Evolutionary conservation across 2,888 invertebrate genomes (phyloP).

Genomic region (Parnassius smintheus): DNA sequence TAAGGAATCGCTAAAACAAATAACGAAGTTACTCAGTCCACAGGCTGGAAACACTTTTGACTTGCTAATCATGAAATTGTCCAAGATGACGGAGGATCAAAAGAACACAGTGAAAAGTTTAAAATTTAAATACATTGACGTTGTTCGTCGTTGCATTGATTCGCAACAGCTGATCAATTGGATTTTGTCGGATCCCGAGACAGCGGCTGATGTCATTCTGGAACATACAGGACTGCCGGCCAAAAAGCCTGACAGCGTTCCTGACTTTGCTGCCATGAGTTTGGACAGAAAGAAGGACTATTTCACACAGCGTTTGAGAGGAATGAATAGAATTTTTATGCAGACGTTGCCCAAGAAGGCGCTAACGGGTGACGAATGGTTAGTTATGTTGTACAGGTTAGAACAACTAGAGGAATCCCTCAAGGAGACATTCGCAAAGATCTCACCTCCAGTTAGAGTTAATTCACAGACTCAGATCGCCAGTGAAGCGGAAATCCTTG

Average conservation of each 20-base stretch:
- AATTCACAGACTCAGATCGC: constrained; percentile 35
- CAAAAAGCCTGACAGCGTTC: constrained; percentile 46
- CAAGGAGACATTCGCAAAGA: constrained; percentile 55
- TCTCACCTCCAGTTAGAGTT: constrained; percentile 41
- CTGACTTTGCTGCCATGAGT: constrained; percentile 49
- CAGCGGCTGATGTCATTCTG: constrained; percentile 59
- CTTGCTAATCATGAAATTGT: constrained; percentile 61
- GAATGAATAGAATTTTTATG: constrained; percentile 64
- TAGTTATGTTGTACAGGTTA: constrained; percentile 62
- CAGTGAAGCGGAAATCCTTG: constrained; percentile 71
- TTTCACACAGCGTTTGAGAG: constrained; percentile 56
- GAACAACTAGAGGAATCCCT: constrained; percentile 61
- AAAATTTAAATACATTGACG: constrained; percentile 66
- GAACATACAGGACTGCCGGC: constrained; percentile 61
- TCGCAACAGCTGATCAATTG: constrained; percentile 59
- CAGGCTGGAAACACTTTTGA: constrained; percentile 64
- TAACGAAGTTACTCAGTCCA: constrained; percentile 53
- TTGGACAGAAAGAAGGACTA: constrained; percentile 58
- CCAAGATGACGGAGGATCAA: constrained; percentile 59
- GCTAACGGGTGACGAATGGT: constrained; percentile 66
- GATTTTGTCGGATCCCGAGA: constrained; percentile 60
- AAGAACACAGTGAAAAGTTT: constrained; percentile 57
- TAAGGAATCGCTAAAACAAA: constrained; percentile 58
- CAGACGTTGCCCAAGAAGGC: constrained; percentile 61
- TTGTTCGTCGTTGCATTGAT: constrained; percentile 59